Evolutionary conservation across 2,888 invertebrate genomes (phyloP).

Genomic region (Chymomyza amoena): DNA sequence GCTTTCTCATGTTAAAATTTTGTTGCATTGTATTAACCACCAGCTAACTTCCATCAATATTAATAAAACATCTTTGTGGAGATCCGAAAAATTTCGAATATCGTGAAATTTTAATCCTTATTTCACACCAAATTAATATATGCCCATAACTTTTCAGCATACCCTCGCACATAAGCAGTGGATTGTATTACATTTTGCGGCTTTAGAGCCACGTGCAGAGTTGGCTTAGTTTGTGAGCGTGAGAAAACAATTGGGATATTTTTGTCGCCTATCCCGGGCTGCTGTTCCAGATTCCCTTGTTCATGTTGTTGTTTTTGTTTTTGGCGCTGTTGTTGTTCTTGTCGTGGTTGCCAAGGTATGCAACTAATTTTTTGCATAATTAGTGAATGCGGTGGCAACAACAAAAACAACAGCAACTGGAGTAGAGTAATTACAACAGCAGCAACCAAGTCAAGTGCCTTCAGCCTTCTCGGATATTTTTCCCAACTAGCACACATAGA

Average conservation of each 20-base stretch:
- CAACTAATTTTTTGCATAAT: background rate
- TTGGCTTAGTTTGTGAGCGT: background rate
- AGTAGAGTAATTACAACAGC: background rate
- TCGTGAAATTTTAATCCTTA: too few relatives aligned
- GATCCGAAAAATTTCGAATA: too few relatives aligned
- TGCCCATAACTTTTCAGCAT: too few relatives aligned
- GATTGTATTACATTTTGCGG: background rate
- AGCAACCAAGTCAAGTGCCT: background rate
- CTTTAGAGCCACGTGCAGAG: too few relatives aligned
- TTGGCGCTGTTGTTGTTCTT: too few relatives aligned
- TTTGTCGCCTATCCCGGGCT: background rate
- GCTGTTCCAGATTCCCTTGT: background rate
- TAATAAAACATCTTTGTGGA: too few relatives aligned
- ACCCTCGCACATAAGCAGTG: background rate
- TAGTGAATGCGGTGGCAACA: background rate
- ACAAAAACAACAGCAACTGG: background rate
- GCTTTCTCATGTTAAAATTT: too few relatives aligned
- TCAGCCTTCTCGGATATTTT: too few relatives aligned
- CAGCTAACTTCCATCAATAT: too few relatives aligned
- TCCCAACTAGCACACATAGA: background rate
- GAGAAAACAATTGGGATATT: background rate
- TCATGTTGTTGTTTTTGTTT: background rate
- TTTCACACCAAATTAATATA: too few relatives aligned
- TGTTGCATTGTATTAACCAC: too few relatives aligned
- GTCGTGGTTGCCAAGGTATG: background rate